These are phyloP conservation scores for Acronicta psi DNA, from an alignment of 2,888 invertebrate genomes.

Conservation along the genomic window DNA sequence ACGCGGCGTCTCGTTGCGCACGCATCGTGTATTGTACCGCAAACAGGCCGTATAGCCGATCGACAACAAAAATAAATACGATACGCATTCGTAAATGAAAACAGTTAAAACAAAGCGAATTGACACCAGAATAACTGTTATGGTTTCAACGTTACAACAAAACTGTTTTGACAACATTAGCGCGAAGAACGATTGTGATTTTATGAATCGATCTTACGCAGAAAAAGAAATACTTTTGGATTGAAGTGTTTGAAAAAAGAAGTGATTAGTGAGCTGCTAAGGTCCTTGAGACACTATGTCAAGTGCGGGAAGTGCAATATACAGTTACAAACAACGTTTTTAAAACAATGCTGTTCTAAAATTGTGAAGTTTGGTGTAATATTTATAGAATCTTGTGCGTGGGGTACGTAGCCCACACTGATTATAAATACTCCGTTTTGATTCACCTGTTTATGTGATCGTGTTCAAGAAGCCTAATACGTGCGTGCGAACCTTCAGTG, in stretches of 20 bases:
- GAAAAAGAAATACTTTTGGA: conserved; percentile 43
- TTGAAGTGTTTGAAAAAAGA: conserved; percentile 39
- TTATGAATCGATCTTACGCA: conserved; percentile 53
- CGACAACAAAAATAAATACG: conserved; percentile 41
- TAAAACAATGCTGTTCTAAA: conserved; percentile 27
- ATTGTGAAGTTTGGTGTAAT: conserved; percentile 32
- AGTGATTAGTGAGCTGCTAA: conserved; percentile 26
- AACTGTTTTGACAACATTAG: conserved; percentile 42
- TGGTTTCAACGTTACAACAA: conserved; percentile 12
- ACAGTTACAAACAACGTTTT: conserved; percentile 8
- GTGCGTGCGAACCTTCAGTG: conserved; percentile 24
- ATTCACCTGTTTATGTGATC: conserved; percentile 22
- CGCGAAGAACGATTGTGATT: conserved; percentile 24
- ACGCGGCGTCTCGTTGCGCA: conserved; percentile 29
- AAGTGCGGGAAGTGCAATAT: conserved; percentile 31
- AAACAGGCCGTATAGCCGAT: conserved; percentile 16
- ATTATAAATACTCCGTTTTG: conserved; percentile 33
- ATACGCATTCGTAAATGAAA: conserved; percentile 34
- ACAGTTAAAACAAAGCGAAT: conserved; percentile 20
- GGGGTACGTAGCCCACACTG: conserved; percentile 34
- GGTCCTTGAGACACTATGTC: conserved; percentile 18
- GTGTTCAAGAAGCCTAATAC: conserved; percentile 24
- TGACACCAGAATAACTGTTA: conserved; percentile 15
- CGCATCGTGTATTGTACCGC: conserved; percentile 13
- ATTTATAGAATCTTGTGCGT: conserved; percentile 47